These are phyloP conservation scores for Diaphora mendica DNA, from an alignment of 2,888 invertebrate species.

Conservation along the genomic window DNA sequence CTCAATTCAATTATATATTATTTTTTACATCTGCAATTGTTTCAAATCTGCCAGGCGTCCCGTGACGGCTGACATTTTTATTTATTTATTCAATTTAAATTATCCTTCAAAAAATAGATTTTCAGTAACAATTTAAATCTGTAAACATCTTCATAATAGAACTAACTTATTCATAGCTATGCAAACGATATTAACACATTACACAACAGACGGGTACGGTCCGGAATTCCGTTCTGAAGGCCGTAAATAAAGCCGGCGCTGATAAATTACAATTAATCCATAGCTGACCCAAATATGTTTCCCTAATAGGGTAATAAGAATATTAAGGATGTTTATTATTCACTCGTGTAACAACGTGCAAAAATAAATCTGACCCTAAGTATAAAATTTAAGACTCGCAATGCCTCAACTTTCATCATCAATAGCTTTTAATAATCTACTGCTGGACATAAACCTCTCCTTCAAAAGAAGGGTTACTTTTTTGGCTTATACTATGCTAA, in stretches of 20 bases:
- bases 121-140: neutral
- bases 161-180: neutral
- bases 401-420: no score
- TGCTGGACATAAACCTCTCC: no score
- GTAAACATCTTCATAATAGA: neutral
- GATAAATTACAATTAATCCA: conserved; percentile 27
- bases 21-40: no score
- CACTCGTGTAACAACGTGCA: conserved; percentile 18
- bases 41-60: no score
- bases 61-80: no score
- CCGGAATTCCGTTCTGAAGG: conserved; percentile 17
- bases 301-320: conserved; percentile 11
- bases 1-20: no score
- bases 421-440: no score
- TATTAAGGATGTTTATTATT: conserved; percentile 16
- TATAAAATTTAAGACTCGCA: neutral
- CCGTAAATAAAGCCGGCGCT: conserved; percentile 15
- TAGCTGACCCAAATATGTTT: conserved; percentile 18
- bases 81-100: no score
- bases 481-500: no score
- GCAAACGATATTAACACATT: conserved; percentile 8
- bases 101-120: neutral
- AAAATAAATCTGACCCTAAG: conserved; percentile 25
- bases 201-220: conserved; percentile 17
- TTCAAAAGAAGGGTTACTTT: no score